phyloP scores from a whole-genome alignment of 2,797 vertebrate genomes.

The Manis crassicaudata region DNA sequence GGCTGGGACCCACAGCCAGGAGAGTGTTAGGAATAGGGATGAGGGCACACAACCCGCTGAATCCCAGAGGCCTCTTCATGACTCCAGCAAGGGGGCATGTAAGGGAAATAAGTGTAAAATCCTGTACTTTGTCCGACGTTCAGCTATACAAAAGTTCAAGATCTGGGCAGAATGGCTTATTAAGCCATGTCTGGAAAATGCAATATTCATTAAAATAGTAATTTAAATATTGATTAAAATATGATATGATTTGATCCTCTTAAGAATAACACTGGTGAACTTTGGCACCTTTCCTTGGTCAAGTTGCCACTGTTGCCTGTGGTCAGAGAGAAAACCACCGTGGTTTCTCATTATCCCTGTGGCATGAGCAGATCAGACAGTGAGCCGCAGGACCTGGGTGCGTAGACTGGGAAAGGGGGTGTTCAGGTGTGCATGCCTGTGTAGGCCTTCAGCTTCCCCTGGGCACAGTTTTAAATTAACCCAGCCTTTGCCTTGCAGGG shows the following conservation, averaged over 20 bases:
- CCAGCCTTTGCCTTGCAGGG: not conserved
- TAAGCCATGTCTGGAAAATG: not conserved
- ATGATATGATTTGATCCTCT: not conserved
- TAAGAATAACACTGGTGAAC: not conserved
- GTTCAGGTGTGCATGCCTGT: not conserved
- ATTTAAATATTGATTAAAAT: not conserved
- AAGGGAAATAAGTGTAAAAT: not conserved
- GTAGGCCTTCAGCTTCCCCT: not conserved
- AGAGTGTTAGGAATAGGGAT: not conserved
- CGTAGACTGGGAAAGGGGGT: not conserved
- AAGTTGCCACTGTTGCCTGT: not conserved
- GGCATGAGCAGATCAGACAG: not conserved
- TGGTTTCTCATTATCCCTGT: not conserved
- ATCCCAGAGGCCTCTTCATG: not conserved
- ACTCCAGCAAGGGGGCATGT: not conserved
- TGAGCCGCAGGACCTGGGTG: not conserved
- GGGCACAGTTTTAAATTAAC: not conserved
- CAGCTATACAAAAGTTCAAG: not conserved
- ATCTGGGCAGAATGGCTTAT: not conserved
- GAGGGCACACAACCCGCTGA: accelerated
- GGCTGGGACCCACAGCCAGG: not conserved
- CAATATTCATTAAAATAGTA: not conserved
- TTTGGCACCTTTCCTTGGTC: not conserved
- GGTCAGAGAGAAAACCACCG: not conserved
- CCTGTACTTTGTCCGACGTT: not conserved